A percentile compares a stretch with the other conserved stretches of the same genome.
phyloP scores from a whole-genome alignment of 2,888 invertebrate species.

The Cacoxenus indagator region DNA sequence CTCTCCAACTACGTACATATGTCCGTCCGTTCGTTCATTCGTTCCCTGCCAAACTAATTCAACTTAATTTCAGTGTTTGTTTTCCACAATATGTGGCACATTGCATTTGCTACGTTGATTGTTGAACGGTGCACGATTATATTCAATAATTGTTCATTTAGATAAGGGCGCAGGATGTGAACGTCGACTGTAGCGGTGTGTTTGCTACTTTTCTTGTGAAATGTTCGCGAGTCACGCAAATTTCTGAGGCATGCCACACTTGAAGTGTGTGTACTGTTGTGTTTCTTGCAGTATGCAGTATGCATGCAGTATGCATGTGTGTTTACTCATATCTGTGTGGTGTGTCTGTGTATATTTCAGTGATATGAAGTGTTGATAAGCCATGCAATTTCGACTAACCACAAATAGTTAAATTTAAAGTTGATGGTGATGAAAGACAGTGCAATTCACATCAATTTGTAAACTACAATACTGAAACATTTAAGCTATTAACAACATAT shows the following conservation, averaged over 20 bases:
- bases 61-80: conserved; percentile 32
- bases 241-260: not conserved
- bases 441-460: too few species aligned
- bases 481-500: too few species aligned
- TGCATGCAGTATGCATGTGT: not conserved
- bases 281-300: not conserved
- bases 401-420: not conserved
- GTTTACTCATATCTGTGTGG: not conserved
- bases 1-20: conserved; percentile 43
- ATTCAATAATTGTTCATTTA: conserved; percentile 65
- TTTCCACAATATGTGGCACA: conserved; percentile 21
- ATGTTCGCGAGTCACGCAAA: conserved; percentile 55
- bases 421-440: too few species aligned
- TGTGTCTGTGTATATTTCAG: conserved; percentile 1
- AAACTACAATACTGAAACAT: too few species aligned
- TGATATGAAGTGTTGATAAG: not conserved
- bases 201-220: conserved; percentile 32
- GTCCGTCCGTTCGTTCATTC: not conserved
- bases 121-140: conserved; percentile 45
- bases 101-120: conserved; percentile 23
- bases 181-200: conserved; percentile 41
- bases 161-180: conserved; percentile 45
- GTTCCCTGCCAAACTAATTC: not conserved
- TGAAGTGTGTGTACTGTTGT: not conserved
- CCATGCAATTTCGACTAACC: not conserved